phyloP scores from a whole-genome alignment of 2,888 invertebrate species.

The Drosophila borealis region DNA sequence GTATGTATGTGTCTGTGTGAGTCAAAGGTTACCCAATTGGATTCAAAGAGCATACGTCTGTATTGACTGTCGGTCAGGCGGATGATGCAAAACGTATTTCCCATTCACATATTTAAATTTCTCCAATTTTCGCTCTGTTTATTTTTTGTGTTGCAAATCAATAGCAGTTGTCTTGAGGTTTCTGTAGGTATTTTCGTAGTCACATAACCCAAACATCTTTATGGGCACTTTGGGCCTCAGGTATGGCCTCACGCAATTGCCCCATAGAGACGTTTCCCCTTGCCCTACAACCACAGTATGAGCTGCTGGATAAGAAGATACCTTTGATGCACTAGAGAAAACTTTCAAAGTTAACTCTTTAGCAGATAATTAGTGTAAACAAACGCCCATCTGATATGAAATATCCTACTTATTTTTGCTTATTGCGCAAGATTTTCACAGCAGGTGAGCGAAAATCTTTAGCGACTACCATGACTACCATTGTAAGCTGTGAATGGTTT shows the following conservation, averaged over 20 bases:
- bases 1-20: constrained; percentile 9
- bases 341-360: constrained; percentile 13
- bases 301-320: background rate
- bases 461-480: background rate
- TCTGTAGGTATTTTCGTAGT: background rate
- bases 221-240: background rate
- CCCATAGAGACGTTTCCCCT: background rate
- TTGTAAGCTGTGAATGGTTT: constrained; percentile 4
- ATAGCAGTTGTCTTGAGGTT: constrained; percentile 19
- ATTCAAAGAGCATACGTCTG: constrained; percentile 36
- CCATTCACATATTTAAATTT: constrained; percentile 54
- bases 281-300: background rate
- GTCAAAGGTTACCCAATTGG: constrained; percentile 40
- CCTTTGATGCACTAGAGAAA: background rate
- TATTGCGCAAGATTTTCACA: constrained; percentile 45
- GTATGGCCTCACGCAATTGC: background rate
- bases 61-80: constrained; percentile 71
- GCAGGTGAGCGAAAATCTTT: constrained; percentile 37
- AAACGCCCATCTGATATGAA: constrained; percentile 4
- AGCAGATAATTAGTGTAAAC: constrained; percentile 20
- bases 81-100: constrained; percentile 59
- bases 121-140: background rate
- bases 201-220: background rate
- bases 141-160: constrained; percentile 4
- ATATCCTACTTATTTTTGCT: constrained; percentile 28